Percentiles rank a stretch among this genome's conserved stretches.
Evolutionary conservation across 2,113 vertebrate genomes (phyloP).

Genomic region (Atherinomorus stipes): DNA sequence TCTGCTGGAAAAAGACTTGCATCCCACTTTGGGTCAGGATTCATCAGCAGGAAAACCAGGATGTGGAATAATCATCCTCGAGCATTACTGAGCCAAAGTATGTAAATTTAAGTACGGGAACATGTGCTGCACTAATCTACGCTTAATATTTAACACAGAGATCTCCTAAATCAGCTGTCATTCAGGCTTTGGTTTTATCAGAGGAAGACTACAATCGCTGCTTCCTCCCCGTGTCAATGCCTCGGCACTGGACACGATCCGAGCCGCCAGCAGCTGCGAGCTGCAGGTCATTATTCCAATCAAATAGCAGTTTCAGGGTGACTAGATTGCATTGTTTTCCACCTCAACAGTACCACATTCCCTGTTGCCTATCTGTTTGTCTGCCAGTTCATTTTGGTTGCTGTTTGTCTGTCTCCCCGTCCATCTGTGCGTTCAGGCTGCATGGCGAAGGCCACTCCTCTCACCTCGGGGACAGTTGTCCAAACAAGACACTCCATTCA

Average conservation of each 20-base stretch:
- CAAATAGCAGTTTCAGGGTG: conserved; percentile 54
- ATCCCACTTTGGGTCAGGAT: conserved; percentile 22
- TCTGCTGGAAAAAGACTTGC: conserved; percentile 22
- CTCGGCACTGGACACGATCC: conserved; percentile 25
- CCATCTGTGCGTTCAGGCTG: conserved; percentile 44
- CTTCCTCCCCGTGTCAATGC: conserved; percentile 34
- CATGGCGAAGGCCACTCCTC: conserved; percentile 58
- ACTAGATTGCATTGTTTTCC: conserved; percentile 64
- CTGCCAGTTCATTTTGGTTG: conserved; percentile 51
- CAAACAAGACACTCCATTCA: conserved; percentile 79
- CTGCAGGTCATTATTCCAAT: conserved; percentile 65
- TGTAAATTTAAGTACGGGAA: conserved; percentile 20
- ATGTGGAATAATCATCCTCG: conserved; percentile 14
- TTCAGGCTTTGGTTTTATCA: conserved; percentile 36
- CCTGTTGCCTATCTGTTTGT: conserved; percentile 36
- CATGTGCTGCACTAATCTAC: conserved; percentile 18
- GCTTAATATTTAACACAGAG: conserved; percentile 51
- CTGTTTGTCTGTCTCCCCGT: conserved; percentile 43
- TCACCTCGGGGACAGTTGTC: conserved; percentile 71
- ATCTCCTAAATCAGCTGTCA: conserved; percentile 45
- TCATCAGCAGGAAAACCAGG: conserved; percentile 54
- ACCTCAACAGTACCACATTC: conserved; percentile 34
- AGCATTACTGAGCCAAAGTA: conserved; percentile 8
- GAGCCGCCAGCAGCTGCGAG: conserved; percentile 39
- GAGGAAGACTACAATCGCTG: conserved; percentile 30